Evolutionary conservation across 2,888 invertebrate species (phyloP).

Genomic region (Tillus elongatus): DNA sequence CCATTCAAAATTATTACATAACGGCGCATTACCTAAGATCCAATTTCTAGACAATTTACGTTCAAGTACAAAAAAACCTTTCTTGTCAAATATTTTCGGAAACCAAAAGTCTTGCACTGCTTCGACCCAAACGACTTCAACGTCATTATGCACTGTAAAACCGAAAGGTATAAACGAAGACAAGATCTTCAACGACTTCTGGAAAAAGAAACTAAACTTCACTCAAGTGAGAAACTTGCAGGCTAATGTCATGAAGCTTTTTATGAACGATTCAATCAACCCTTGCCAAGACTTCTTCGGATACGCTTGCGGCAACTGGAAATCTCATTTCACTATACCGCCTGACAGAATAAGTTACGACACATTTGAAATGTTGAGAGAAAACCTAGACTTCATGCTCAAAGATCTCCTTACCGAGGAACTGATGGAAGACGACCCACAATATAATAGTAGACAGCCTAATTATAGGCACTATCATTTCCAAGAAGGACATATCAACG

Average conservation of each 20-base stretch:
- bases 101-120: too few species aligned
- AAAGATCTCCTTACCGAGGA: slow-evolving; percentile 55
- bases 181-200: slow-evolving; percentile 14
- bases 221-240: slow-evolving; percentile 22
- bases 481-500: slow-evolving; percentile 1
- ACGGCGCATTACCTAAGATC: too few species aligned
- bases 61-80: too few species aligned
- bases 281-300: slow-evolving; percentile 80
- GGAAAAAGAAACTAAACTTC: slow-evolving; percentile 18
- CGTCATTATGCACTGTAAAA: too few species aligned
- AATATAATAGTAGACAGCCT: neutral
- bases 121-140: too few species aligned
- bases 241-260: slow-evolving; percentile 62
- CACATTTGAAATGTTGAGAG: slow-evolving; percentile 81
- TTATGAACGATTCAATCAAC: slow-evolving; percentile 63
- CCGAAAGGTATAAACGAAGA: too few species aligned
- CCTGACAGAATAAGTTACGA: slow-evolving; percentile 82
- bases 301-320: slow-evolving; percentile 83
- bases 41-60: too few species aligned
- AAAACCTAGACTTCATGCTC: slow-evolving; percentile 64
- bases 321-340: slow-evolving; percentile 73
- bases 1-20: too few species aligned
- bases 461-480: neutral
- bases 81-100: too few species aligned
- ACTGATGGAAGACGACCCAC: slow-evolving; percentile 9